A percentile compares a stretch with the other conserved stretches of the same genome.
These are phyloP conservation scores for Phyllotis vaccarum DNA, from an alignment of 2,797 vertebrate species.

Conservation along the genomic window DNA sequence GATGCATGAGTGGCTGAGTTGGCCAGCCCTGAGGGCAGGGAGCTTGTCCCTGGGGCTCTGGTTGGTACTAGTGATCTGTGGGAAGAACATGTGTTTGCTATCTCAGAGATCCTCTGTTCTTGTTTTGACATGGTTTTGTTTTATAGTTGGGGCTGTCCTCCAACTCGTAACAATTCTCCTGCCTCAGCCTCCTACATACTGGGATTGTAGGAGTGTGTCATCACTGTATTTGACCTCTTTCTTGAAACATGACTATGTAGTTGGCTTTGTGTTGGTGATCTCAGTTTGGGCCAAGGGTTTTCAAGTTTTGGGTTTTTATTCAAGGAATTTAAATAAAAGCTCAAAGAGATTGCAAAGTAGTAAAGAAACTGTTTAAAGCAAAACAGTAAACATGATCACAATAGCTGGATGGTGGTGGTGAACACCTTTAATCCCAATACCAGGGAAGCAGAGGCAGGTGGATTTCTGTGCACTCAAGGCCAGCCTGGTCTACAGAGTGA, in stretches of 20 bases:
- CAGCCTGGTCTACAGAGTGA: too few species aligned
- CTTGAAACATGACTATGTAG: neutral
- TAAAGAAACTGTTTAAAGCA: neutral
- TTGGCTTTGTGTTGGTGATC: neutral
- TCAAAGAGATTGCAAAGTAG: neutral
- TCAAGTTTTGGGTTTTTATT: neutral
- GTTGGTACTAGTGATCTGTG: neutral
- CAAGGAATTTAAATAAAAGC: neutral
- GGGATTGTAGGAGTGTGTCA: neutral
- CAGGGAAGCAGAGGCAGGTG: too few species aligned
- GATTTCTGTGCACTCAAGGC: too few species aligned
- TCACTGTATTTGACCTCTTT: neutral
- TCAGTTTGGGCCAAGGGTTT: neutral
- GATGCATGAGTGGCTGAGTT: neutral
- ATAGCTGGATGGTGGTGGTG: too few species aligned
- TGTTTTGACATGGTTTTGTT: neutral
- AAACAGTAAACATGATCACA: neutral
- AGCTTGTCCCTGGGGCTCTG: neutral
- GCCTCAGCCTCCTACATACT: neutral
- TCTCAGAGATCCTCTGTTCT: neutral
- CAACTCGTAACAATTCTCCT: neutral
- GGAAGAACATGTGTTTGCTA: neutral
- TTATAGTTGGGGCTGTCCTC: neutral
- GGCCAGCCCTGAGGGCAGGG: neutral
- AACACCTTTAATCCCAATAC: too few species aligned